A percentile compares a stretch with the other conserved stretches of the same genome.
Evolutionary conservation across 2,797 vertebrate species (phyloP).

Genomic region (Microctenopoma steveboyesi): DNA sequence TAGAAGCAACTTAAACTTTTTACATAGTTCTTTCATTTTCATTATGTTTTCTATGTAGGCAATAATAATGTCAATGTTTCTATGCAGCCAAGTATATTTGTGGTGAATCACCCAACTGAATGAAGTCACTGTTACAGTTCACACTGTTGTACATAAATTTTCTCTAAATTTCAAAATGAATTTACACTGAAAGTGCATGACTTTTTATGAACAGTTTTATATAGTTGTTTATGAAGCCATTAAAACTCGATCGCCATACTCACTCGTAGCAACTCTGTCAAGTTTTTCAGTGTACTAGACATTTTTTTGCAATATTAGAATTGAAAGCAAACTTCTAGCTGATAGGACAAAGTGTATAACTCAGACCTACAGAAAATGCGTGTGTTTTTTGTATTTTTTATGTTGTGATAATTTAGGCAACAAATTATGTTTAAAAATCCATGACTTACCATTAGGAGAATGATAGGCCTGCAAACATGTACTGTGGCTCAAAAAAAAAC

Average conservation of each 20-base stretch:
- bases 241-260: conserved; percentile 87
- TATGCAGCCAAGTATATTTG: conserved; percentile 98
- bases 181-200: conserved; percentile 93
- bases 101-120: conserved; percentile 85
- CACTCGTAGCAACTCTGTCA: conserved; percentile 63
- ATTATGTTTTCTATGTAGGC: conserved; percentile 87
- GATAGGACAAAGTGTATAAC: too few species aligned
- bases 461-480: too few species aligned
- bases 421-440: too few species aligned
- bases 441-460: too few species aligned
- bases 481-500: too few species aligned
- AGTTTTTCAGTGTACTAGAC: conserved; percentile 15
- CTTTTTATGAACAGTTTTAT: conserved; percentile 88
- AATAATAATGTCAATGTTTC: conserved; percentile 94
- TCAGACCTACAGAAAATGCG: too few species aligned
- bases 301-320: too few species aligned
- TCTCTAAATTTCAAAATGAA: conserved; percentile 97
- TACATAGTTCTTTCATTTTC: conserved; percentile 64
- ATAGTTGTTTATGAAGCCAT: conserved; percentile 90
- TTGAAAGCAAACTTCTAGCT: too few species aligned
- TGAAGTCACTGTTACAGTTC: conserved; percentile 94
- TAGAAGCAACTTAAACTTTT: conserved; percentile 75
- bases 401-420: too few species aligned
- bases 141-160: conserved; percentile 95
- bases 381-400: too few species aligned